Evolutionary conservation across 2,888 invertebrate species (phyloP).

Genomic region (Acleris sparsana): DNA sequence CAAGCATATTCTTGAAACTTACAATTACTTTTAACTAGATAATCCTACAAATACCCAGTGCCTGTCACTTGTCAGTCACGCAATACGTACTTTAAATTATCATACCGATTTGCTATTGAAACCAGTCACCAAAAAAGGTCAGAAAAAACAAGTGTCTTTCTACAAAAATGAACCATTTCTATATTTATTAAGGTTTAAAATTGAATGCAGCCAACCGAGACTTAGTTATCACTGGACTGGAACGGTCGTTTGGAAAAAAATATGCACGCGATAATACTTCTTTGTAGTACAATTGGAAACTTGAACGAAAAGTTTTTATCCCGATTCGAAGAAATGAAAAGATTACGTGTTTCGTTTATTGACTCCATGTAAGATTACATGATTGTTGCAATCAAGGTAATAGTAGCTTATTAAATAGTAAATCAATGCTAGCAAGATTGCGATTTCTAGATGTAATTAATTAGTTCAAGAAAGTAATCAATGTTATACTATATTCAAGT

Average conservation of each 20-base stretch:
- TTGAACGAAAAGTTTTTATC: constrained; percentile 35
- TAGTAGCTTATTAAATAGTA: constrained; percentile 10
- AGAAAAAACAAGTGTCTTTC: background rate
- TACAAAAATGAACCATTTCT: background rate
- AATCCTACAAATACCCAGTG: background rate
- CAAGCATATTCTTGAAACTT: no score
- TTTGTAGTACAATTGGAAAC: constrained; percentile 27
- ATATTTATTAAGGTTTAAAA: background rate
- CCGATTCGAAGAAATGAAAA: constrained; percentile 23
- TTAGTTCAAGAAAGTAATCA: no score
- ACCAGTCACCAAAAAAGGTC: background rate
- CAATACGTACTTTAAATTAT: background rate
- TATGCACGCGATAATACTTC: constrained; percentile 16
- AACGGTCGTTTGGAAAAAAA: background rate
- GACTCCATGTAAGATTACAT: constrained; percentile 20
- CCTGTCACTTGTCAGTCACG: constrained; percentile 2
- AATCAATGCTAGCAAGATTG: background rate
- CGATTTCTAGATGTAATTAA: background rate
- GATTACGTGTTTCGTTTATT: constrained; percentile 19
- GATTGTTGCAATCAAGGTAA: constrained; percentile 18
- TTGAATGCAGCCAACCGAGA: background rate
- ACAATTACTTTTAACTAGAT: background rate
- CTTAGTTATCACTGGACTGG: background rate
- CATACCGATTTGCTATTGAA: background rate
- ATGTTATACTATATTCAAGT: no score